Evolutionary conservation across 2,888 invertebrate genomes (phyloP).

Genomic region (Philopedon plagiatum): DNA sequence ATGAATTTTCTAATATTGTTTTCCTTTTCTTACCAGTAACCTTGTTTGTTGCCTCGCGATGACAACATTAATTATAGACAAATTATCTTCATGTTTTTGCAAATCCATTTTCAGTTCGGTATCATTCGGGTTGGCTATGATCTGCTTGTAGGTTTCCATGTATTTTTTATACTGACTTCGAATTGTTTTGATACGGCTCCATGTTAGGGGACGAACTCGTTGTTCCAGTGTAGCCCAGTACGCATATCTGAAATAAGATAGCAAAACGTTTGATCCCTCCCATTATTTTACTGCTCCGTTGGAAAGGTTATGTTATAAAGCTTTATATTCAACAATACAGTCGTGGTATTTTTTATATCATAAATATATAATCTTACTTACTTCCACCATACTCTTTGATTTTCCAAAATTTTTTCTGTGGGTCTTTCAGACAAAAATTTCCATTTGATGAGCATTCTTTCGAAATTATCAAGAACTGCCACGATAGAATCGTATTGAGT

Average conservation of each 20-base stretch:
- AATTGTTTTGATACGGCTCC: conserved; percentile 79
- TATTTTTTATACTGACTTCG: conserved; percentile 80
- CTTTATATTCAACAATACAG: no score
- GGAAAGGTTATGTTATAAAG: no score
- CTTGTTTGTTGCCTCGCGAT: conserved; percentile 86
- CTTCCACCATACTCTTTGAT: conserved; percentile 66
- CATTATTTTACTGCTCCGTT: background rate
- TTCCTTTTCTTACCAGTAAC: conserved; percentile 73
- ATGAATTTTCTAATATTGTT: background rate
- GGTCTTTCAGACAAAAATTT: conserved; percentile 66
- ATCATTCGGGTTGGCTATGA: conserved; percentile 79
- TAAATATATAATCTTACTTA: conserved; percentile 16
- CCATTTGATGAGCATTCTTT: conserved; percentile 79
- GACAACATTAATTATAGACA: conserved; percentile 82
- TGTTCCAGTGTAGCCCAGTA: conserved; percentile 80
- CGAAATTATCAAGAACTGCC: conserved; percentile 73
- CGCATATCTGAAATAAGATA: conserved; percentile 72
- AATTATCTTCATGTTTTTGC: conserved; percentile 81
- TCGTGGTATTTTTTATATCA: no score
- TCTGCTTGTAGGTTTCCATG: conserved; percentile 79
- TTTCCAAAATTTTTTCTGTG: conserved; percentile 69
- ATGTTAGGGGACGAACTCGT: conserved; percentile 81
- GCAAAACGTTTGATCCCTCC: no score
- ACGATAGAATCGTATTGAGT: conserved; percentile 79
- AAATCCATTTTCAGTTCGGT: conserved; percentile 81